phyloP scores from a whole-genome alignment of 2,888 invertebrate species.

The Hydriomena furcata region DNA sequence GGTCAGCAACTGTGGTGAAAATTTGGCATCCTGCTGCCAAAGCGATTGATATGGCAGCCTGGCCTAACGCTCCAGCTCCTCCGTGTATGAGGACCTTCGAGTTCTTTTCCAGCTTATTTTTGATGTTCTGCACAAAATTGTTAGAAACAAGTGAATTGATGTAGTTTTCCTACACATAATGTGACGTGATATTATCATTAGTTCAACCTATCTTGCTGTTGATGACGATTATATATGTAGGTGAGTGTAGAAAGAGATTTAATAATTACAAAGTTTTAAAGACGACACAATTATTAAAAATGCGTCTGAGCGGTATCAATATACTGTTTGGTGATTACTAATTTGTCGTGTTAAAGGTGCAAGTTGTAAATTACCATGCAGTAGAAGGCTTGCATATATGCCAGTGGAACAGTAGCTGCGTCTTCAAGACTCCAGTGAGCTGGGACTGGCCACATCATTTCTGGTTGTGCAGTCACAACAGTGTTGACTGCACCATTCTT shows the following conservation, averaged over 20 bases:
- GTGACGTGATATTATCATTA: too few species aligned
- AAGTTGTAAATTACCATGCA: constrained; percentile 46
- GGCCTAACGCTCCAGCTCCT: constrained; percentile 58
- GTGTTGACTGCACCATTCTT: constrained; percentile 78
- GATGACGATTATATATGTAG: too few species aligned
- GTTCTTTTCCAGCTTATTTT: constrained; percentile 24
- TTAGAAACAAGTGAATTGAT: too few species aligned
- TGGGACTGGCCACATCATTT: constrained; percentile 86
- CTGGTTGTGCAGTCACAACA: constrained; percentile 73
- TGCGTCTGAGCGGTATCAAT: too few species aligned
- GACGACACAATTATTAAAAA: too few species aligned
- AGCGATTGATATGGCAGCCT: constrained; percentile 57
- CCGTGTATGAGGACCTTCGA: constrained; percentile 38
- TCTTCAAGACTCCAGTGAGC: constrained; percentile 87
- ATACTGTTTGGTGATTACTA: too few species aligned
- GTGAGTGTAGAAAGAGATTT: too few species aligned
- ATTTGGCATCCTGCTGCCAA: constrained; percentile 53
- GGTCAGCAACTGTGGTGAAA: constrained; percentile 59
- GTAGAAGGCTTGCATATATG: constrained; percentile 84
- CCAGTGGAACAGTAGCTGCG: constrained; percentile 90
- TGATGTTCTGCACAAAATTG: constrained; percentile 35
- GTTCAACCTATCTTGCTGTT: too few species aligned
- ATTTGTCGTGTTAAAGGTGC: too few species aligned
- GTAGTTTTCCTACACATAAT: too few species aligned
- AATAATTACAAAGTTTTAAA: too few species aligned